Percentiles rank a stretch among this genome's conserved stretches.
These are phyloP conservation scores for Trichomalopsis sarcophagae DNA, from an alignment of 1,140 invertebrate species.

Conservation along the genomic window DNA sequence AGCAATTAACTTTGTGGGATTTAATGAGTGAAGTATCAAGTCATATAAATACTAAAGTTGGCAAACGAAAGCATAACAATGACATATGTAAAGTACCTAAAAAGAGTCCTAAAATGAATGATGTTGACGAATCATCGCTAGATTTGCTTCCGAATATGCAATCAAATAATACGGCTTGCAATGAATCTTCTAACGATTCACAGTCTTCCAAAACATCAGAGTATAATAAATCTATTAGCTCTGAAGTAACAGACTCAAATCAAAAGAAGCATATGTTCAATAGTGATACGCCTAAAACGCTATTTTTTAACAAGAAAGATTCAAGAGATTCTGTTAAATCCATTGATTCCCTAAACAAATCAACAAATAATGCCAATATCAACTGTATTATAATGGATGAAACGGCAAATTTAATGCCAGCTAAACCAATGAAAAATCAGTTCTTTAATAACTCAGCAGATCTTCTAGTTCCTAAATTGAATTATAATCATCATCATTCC, in stretches of 20 bases:
- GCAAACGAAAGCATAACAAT: constrained; percentile 20
- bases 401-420: neutral
- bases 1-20: constrained; percentile 56
- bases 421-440: neutral
- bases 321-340: neutral
- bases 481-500: neutral
- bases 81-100: constrained; percentile 1
- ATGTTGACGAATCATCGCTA: constrained; percentile 30
- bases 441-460: neutral
- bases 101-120: neutral
- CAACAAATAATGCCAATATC: neutral
- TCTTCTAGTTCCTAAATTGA: constrained; percentile 3
- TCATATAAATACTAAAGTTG: neutral
- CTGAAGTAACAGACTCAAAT: constrained; percentile 2
- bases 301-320: neutral
- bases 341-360: neutral
- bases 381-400: neutral
- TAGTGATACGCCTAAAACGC: neutral
- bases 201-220: constrained; percentile 22
- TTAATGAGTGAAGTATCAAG: constrained; percentile 46
- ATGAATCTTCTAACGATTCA: constrained; percentile 37
- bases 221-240: neutral
- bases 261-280: neutral
- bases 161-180: neutral
- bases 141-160: neutral